Base-by-base conservation (phyloP, 2,888 invertebrate species). In the Agrochola lychnidis region DNA sequence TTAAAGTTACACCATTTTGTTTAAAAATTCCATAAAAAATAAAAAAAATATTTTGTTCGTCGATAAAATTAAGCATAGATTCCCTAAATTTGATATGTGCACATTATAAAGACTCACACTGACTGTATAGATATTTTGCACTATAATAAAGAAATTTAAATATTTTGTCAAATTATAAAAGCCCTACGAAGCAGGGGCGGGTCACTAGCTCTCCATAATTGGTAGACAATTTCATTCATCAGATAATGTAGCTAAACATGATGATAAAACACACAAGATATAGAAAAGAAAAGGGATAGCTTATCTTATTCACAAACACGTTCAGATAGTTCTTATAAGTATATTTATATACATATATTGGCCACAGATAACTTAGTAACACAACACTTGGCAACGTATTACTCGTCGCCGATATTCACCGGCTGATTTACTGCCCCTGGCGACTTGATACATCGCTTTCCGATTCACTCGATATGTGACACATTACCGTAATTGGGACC, bases 401-500 rank as follows among this genome's bases (percentile, higher is more conserved):
- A 82, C 74, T 73, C 77, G 72, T 51, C 72, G 67, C 70, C 76
- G 83, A 88, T 84, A 86, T 84, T 80, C 78, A 40, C 62, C 66
- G 61, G 30, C 74, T 90, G 90, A 90, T 90, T 88, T 90, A 91
- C 76, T 67, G 77, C 67, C 42, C 70, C 70, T 16, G 76, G 77
- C 73, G 59, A 76, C 68, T 79, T 90, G 90, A 90, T 89, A 84
- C 89, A 90, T 88, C 70, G 88, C 79, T 73, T 70, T 81, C 70
- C 82, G 82, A 82, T 80, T 74, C 85, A 78, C 79, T 85, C 88
- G 86, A 89, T 90, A 82, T 88, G 88, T 89, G 90, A 91, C 91
- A 86, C 90, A 90, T 87, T 89, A 90, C 89, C n/a, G 87, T 90
- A 89, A 90, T 90, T 89, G 89, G 78, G 74, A 69, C 71, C 67